Percentiles rank a stretch among this genome's conserved stretches.
Evolutionary conservation across 1,140 invertebrate species (phyloP).

Genomic region (Trichonephila clavata): DNA sequence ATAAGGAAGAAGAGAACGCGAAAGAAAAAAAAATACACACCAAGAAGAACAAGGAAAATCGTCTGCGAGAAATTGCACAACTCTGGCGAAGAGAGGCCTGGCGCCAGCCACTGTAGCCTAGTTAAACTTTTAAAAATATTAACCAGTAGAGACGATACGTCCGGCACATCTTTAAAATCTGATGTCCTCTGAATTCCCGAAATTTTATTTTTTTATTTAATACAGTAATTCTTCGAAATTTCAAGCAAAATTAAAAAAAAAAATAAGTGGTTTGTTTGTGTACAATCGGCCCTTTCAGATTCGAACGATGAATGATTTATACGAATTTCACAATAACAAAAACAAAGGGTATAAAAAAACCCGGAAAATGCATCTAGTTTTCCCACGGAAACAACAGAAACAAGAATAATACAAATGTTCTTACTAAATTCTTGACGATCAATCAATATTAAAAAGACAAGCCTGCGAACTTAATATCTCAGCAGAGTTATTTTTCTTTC

Average conservation of each 20-base stretch:
- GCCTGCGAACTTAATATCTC: no score
- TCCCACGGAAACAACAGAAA: no score
- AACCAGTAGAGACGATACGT: neutral
- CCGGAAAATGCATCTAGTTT: no score
- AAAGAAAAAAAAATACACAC: constrained; percentile 28
- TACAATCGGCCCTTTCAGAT: neutral
- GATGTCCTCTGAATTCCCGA: neutral
- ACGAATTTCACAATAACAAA: no score
- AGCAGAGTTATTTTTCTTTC: no score
- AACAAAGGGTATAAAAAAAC: no score
- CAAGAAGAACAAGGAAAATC: constrained; percentile 72
- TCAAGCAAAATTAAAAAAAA: no score
- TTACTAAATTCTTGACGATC: no score
- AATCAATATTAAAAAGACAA: no score
- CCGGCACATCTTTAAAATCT: neutral
- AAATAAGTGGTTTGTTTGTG: neutral
- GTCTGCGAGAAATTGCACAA: constrained; percentile 64
- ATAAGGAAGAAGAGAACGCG: constrained; percentile 60
- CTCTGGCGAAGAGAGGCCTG: constrained; percentile 24
- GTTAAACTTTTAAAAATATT: constrained; percentile 18
- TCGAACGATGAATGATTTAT: neutral
- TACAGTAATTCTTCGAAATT: no score
- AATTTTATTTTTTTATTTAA: neutral
- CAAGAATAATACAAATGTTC: no score
- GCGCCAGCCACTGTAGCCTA: constrained; percentile 28